Conservation (phyloP, 2,888 invertebrate species). For the Trichopoda pennipes region DNA sequence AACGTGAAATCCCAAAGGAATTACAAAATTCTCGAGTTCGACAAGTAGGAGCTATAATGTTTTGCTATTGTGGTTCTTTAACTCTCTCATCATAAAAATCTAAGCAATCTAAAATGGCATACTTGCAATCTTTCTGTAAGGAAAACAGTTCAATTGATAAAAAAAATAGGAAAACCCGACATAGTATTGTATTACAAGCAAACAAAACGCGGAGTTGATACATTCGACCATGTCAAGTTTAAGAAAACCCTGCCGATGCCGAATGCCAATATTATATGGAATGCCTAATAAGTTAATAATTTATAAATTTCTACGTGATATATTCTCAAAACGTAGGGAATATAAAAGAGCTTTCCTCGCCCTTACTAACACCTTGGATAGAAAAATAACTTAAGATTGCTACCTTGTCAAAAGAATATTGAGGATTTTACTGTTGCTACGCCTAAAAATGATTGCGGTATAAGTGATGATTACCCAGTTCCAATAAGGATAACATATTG, state of each 20-base stretch:
- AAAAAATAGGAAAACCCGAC: slow-evolving; percentile 39
- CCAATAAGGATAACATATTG: not conserved
- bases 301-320: slow-evolving; percentile 16
- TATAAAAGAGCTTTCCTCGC: not conserved
- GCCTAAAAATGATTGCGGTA: not conserved
- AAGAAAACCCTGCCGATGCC: slow-evolving; percentile 41
- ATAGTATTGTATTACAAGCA: slow-evolving; percentile 58
- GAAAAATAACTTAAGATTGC: not conserved
- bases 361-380: not conserved
- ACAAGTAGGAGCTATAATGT: slow-evolving; percentile 27
- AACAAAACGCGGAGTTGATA: slow-evolving; percentile 62
- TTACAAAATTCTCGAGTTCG: slow-evolving; percentile 25
- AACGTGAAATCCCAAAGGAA: slow-evolving; percentile 44
- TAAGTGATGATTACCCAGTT: not conserved
- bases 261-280: slow-evolving; percentile 40
- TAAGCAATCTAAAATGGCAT: slow-evolving; percentile 55
- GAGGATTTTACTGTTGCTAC: not conserved
- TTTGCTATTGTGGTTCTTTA: slow-evolving; percentile 45
- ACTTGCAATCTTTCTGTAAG: slow-evolving; percentile 56
- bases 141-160: slow-evolving; percentile 27
- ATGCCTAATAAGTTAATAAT: slow-evolving; percentile 27
- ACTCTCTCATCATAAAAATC: slow-evolving; percentile 16
- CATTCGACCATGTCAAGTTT: slow-evolving; percentile 62
- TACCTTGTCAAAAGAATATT: not conserved
- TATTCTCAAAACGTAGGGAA: not conserved